Evolutionary conservation across 2,797 vertebrate species (phyloP), one percentile per base, ranked within the genome.

Genomic region (Psittacula echo): DNA sequence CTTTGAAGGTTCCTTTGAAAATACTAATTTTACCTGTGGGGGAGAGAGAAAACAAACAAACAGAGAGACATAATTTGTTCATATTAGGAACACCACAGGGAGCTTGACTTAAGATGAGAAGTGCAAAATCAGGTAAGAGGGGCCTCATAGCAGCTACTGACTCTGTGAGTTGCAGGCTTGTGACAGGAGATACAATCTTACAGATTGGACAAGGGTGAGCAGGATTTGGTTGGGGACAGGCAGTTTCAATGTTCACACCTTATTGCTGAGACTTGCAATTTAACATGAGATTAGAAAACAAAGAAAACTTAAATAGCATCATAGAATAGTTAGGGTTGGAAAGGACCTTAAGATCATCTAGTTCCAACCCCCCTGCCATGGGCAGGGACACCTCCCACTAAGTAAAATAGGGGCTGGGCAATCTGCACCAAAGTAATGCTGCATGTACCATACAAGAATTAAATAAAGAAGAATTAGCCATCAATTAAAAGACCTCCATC

Each of bases 1-100:
- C 95, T 98, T 99, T 91, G 98, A 98, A 94, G 98, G 98, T 95
- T 99, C 99, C 97, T 99, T 99, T 56, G 98, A 98, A 97, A 99
- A 97, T 60, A 98, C 96, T 97, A 99, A 85, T 97, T 99, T 99
- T 53, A 99, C 98, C 99, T 99, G 98, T 75, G 93, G 95, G 76
- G 61, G 65, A 94, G 75, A 90, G 56, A 90, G 32, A 89, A 68
- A 81, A 92, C 84, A 90, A 86, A 91, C 54, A 90, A 91, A 96
- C 37, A 96, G 23, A 93, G 48, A 96, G 30, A 77, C 17, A 70
- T 51, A 10, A 91, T 90, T 96, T 58, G 66, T 60, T 94, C 32
- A 11, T 18, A 37, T 95, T 73, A 81, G 62, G 11, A 66, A 79
- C 75, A 42, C 0, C 0, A 74, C 54, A 81, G n/a, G 73, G 68